Conservation (phyloP, 2,888 invertebrate species). For the Yponomeuta sedellus region DNA sequence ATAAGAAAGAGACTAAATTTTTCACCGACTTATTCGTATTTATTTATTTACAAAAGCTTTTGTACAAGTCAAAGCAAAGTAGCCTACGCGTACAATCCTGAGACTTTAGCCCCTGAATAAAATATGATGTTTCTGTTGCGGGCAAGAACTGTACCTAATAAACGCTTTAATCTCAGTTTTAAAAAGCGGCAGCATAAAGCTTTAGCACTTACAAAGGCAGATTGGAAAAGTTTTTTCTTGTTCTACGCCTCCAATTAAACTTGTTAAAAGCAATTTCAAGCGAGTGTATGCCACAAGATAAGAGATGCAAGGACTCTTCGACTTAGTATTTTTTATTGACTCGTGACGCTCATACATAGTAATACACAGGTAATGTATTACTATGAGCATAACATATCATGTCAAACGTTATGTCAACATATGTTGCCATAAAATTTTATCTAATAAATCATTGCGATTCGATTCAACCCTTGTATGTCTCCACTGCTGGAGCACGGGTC, state of each 20-base stretch:
- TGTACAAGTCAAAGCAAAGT: not conserved
- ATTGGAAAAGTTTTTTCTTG: conserved; percentile 73
- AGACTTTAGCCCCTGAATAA: conserved; percentile 6
- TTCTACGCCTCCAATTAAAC: conserved; percentile 62
- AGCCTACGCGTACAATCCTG: not conserved
- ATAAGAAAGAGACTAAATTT: no score
- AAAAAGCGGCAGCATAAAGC: conserved; percentile 32
- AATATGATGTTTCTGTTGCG: conserved; percentile 28
- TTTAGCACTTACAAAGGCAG: conserved; percentile 61
- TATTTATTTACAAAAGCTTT: no score
- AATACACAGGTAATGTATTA: no score
- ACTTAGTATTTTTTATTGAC: no score
- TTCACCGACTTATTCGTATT: no score
- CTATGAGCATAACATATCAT: no score
- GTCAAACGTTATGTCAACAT: no score
- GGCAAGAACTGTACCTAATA: conserved; percentile 41
- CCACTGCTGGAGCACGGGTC: no score
- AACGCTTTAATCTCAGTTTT: conserved; percentile 54
- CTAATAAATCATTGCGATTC: no score
- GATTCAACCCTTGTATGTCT: no score
- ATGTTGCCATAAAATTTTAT: no score
- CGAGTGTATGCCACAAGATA: conserved; percentile 36
- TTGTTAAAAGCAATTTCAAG: conserved; percentile 70
- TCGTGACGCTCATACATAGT: no score
- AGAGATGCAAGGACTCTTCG: not conserved